phyloP scores from a whole-genome alignment of 2,113 vertebrate species.

The pig (Sus scrofa) region T2T-Sscrofa CM000819.6:83643501-83644000 shows the following conservation, averaged over 20 bases:
- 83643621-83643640: neutral
- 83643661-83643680: constrained; percentile 34
- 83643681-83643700: neutral
- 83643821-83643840: neutral
- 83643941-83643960: constrained; percentile 10
- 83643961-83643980: constrained; percentile 45
- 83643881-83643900: neutral
- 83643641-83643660: neutral
- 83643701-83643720: neutral
- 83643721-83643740: neutral
- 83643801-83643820: neutral
- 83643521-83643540: neutral
- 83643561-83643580: neutral
- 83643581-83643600: neutral
- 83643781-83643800: neutral
- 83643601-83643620: neutral
- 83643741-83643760: neutral
- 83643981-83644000: neutral
- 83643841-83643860: neutral
- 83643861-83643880: neutral
- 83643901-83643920: constrained; percentile 18
- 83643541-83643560: neutral
- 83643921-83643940: neutral
- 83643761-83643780: neutral
- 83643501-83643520: neutral